Base-by-base conservation (phyloP, 2,888 invertebrate species). In the Arrhopalites spinosus region DNA sequence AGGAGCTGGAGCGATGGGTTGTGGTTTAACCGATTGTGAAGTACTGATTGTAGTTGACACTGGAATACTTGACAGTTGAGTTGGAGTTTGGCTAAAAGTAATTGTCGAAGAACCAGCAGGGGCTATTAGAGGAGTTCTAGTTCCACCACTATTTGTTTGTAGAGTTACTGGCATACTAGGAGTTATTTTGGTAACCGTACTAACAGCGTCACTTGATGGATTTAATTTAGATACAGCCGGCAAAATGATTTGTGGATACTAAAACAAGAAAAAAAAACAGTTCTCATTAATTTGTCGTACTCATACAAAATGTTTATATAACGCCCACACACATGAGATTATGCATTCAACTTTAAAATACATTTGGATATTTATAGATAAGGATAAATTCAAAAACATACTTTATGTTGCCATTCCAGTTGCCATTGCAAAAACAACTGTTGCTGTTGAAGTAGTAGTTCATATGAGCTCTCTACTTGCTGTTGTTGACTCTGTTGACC, bases 391-490 rank as follows among this genome's bases (percentile, higher is more conserved):
- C 87, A n/a, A n/a, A n/a, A n/a, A n/a, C n/a, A n/a, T n/a, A n/a
- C n/a, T 86, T 93, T 93, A 84, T 93, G 92, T 83, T 93, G 91
- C 86, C 90, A 88, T 85, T 95, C 93, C 78, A 94, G 87, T 85
- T 93, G 92, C 89, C 91, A 92, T 85, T 95, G 94, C 73, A 98
- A 89, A 78, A 97, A 90, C 83, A 98, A 87, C 85, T 96, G 96
- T 85, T 98, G 98, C 84, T 98, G 98, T 84, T 97, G 94, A 78
- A 98, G 88, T 73, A 96, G 89, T 81, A 96, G 87, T 86, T 96
- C 95, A 86, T 96, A 96, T 11, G 94, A 93, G 8, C 94, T 94
- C 86, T 96, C 95, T 29, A 87, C 88, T 23, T 81, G 68, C 71
- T 87, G 84, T 53, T 76, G 73, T 23, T 72, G 76, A n/a, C 68